Conservation (phyloP, 2,888 invertebrate species). For the Scaptomyza flava region DNA sequence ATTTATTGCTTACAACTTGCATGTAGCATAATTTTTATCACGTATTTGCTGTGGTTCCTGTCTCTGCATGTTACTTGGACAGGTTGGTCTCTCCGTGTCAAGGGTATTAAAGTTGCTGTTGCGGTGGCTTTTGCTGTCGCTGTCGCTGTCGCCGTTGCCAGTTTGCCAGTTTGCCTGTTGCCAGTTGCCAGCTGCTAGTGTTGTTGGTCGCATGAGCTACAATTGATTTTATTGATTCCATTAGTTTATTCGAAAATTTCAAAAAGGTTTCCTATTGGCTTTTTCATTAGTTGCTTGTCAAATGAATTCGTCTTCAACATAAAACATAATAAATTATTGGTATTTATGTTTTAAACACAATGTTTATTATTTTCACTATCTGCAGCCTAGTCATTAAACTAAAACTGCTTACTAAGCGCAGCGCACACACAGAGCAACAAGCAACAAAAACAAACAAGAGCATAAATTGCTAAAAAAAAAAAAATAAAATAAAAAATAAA, state of each 20-base stretch:
- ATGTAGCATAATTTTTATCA: conserved; percentile 74
- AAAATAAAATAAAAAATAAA: background rate
- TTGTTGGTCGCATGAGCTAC: conserved; percentile 20
- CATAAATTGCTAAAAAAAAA: conserved; percentile 48
- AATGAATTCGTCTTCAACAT: too few species aligned
- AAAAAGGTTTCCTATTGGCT: too few species aligned
- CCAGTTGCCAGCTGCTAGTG: background rate
- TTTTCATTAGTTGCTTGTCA: too few species aligned
- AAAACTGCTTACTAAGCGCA: conserved; percentile 29
- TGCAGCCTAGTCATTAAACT: conserved; percentile 36
- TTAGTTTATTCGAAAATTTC: background rate
- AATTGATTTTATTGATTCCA: conserved; percentile 9
- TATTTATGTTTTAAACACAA: too few species aligned
- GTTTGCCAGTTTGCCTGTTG: background rate
- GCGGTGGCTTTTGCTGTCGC: conserved; percentile 35
- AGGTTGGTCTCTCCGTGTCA: conserved; percentile 26
- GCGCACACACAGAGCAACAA: conserved; percentile 24
- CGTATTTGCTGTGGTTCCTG: conserved; percentile 40
- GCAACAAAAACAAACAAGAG: conserved; percentile 28
- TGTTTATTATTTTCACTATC: background rate
- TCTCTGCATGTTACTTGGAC: conserved; percentile 6
- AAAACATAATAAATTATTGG: too few species aligned
- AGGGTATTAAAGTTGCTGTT: conserved; percentile 36
- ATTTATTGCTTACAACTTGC: conserved; percentile 75
- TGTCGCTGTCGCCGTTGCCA: conserved; percentile 14